Evolutionary conservation across 2,113 vertebrate genomes (phyloP), one percentile per base, ranked within the genome.

Genomic region (Steatornis caripensis): DNA sequence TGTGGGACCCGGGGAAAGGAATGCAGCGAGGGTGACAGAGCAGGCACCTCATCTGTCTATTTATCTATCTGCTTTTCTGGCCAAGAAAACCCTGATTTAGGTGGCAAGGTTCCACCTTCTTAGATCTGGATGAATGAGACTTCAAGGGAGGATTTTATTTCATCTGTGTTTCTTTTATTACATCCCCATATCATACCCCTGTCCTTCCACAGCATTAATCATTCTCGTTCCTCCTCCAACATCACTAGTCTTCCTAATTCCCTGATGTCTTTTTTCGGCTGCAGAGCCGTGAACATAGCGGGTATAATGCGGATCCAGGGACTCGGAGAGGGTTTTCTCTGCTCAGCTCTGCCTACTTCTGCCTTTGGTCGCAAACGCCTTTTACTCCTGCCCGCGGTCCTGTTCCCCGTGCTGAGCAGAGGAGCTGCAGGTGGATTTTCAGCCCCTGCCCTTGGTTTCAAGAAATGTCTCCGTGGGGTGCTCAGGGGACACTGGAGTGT

Each of bases 141-240:
- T 93, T 93, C 79, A 90, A 93, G 83, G 90, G 58, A 93, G 87
- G 87, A 69, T 92, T 94, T 90, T 85, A 90, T 94, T 94, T 92
- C 82, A 92, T 96, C 95, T 84, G 78, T 92, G 80, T 87, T 96
- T 77, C 93, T 94, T 90, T 88, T 90, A 82, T 93, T 91, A 34
- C 79, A 74, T 78, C 19, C 8, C 90, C 75, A 11, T 64, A 49
- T 72, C 93, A 78, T 46, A 55, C 65, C 58, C 83, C 69, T 69
- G 64, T 64, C 78, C 83, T 78, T 81, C 74, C 22, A 7, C 46
- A 64, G 58, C 84, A 87, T 96, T 87, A 90, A 87, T 93, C 87
- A 77, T 77, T 21, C 92, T 24, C 7, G 4, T 81, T 72, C 87
- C 83, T 68, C 62, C 87, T 80, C 86, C 58, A 75, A 43, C 74